Evolutionary conservation across 2,888 invertebrate genomes (phyloP), one percentile per base, ranked within the genome.

Genomic region (Mycogona germanica): DNA sequence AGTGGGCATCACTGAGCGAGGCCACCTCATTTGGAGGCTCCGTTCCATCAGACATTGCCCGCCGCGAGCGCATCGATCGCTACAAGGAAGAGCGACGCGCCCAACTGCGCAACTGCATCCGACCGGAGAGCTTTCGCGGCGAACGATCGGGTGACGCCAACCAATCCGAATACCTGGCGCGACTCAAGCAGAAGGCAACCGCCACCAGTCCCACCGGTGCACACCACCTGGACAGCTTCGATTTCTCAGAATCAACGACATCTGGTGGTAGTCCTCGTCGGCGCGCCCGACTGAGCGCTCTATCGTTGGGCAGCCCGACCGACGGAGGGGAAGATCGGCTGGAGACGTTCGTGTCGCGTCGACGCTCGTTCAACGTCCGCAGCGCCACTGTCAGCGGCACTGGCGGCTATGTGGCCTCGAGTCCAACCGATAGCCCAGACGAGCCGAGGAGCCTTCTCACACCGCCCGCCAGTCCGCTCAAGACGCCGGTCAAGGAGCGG

Each of bases 41-140:
- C 40, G 41, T 19, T 56, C 44, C 19, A 9, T 45, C 12, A 9
- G 52, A 52, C 26, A 29, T 25, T 12, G 66, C 80, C 23, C 82
- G 84, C 63, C 73, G 89, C 45, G 88, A 89, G 65, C 72, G 89
- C 44, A 87, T 91, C 59, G 88, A 91, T 69, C 83, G 84, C 67
- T 91, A 89, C 67, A 91, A 91, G 71, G 87, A 89, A 66, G 89
- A 91, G 65, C 73, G 89, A n/a, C 75, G 91, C 49, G 82, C 81
- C 61, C 85, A 87, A 64, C 70, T 89, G 14, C 77, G 87, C 44
- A 87, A 89, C 65, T 88, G 87, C 67, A 88, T 87, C 67, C 82
- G 85, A 58, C 82, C 85, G 6, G 69, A 70, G 55, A 66, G 66
- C 57, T 66, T 69, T 57, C 62, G 65, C 42, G 63, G 63, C 30